Conservation (phyloP, 1,140 invertebrate species). For the Cydia fagiglandana region DNA sequence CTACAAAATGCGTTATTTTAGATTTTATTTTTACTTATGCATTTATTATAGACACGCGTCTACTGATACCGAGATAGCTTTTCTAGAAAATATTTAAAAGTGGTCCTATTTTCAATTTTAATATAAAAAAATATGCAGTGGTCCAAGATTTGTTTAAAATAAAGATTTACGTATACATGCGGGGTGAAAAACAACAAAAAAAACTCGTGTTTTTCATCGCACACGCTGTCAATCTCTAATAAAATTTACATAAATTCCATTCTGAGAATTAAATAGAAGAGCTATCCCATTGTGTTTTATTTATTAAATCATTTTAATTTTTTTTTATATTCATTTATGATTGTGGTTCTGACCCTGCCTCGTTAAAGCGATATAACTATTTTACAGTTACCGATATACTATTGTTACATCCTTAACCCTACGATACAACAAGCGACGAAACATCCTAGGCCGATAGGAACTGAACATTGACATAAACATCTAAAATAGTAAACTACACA, state of each 20-base stretch:
- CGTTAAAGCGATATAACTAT: conserved; percentile 73
- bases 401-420: conserved; percentile 53
- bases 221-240: background rate
- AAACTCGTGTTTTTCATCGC: background rate
- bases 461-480: conserved; percentile 55
- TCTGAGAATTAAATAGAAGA: conserved; percentile 47
- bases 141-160: conserved; percentile 61
- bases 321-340: conserved; percentile 60
- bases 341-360: conserved; percentile 74
- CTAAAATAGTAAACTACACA: conserved; percentile 50
- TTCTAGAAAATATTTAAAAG: conserved; percentile 57
- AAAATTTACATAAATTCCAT: conserved; percentile 16
- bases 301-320: conserved; percentile 46
- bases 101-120: conserved; percentile 61
- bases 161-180: conserved; percentile 29
- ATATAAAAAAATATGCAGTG: conserved; percentile 69
- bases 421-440: conserved; percentile 64
- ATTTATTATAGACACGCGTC: conserved; percentile 58
- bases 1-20: conserved; percentile 54
- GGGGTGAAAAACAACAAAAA: conserved; percentile 11
- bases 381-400: conserved; percentile 62
- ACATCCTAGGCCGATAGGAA: conserved; percentile 75
- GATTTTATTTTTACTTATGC: conserved; percentile 45
- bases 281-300: conserved; percentile 56
- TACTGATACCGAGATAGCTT: conserved; percentile 69